phyloP scores from a whole-genome alignment of 2,113 vertebrate genomes.

The Oenanthe melanoleuca region DNA sequence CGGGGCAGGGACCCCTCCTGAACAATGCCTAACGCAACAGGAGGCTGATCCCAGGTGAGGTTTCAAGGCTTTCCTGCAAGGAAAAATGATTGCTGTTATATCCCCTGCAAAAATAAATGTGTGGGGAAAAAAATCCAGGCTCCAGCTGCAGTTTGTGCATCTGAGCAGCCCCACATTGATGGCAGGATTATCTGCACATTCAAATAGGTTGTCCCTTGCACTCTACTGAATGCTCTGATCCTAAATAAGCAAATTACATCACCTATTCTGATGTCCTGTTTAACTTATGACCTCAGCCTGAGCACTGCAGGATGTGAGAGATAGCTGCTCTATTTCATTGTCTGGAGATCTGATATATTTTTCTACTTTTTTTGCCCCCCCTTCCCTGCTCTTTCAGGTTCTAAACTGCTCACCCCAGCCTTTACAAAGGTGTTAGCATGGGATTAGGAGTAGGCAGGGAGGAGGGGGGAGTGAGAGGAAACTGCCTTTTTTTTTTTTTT shows the following conservation, averaged over 20 bases:
- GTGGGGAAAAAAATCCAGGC: neutral
- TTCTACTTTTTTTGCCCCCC: neutral
- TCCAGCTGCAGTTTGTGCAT: constrained; percentile 26
- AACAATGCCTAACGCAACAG: neutral
- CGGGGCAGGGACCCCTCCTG: neutral
- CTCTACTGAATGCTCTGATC: constrained; percentile 32
- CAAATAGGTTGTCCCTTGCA: constrained; percentile 40
- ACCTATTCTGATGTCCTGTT: constrained; percentile 64
- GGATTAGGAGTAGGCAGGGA: constrained; percentile 20
- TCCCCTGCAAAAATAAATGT: constrained; percentile 33
- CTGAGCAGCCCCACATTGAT: neutral
- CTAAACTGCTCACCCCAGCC: neutral
- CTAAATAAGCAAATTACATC: constrained; percentile 68
- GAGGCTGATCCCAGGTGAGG: constrained; percentile 28
- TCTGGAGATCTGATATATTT: constrained; percentile 42
- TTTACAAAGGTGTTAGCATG: constrained; percentile 43
- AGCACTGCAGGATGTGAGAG: constrained; percentile 49
- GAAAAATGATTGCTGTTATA: neutral
- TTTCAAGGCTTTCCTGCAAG: neutral
- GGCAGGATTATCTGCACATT: constrained; percentile 19
- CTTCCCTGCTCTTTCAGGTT: constrained; percentile 5
- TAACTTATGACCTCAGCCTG: constrained; percentile 62
- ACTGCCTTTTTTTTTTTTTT: neutral
- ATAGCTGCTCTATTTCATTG: constrained; percentile 50
- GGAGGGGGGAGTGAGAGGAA: constrained; percentile 5